Evolutionary conservation across 2,113 vertebrate species (phyloP), one percentile per base, ranked within the genome.

Genomic region (Carassius auratus): DNA sequence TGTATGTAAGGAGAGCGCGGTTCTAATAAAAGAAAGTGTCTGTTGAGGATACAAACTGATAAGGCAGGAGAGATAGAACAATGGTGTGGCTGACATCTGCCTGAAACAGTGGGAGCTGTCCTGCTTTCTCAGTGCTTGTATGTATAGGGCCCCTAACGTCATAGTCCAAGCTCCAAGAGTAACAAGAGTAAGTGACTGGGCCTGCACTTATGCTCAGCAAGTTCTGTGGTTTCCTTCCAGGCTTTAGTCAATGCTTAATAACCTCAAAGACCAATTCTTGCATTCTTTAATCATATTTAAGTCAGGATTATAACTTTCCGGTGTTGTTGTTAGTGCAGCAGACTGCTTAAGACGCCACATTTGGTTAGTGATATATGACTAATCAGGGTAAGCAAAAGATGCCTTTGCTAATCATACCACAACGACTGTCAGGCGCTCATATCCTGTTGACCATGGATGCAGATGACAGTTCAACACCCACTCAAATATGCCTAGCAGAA

Each of bases 401-500:
- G 66, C 85, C 68, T 88, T 68, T 80, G 17, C 69, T 30, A 82
- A 85, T 88, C 86, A 89, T 86, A 81, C 66, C 45, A 48, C 75
- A 17, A 73, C 69, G 48, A 59, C 61, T 62, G 83, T 89, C 88
- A 76, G 79, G 83, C 76, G 82, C 85, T 77, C 66, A 85, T 84
- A 91, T 94, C 92, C 93, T 92, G 84, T 91, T 85, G 81, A 81
- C 88, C 86, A 13, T 76, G 14, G 36, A 78, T 62, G 23, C 75
- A 55, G 71, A 87, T 73, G 42, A 26, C 59, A 76, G 33, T 38
- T 87, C 77, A 71, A 50, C 81, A 64, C 62, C 71, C 48, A 82
- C 26, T 52, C n/a, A 81, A 71, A 19, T 45, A 52, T 7, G 48
- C 6, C 42, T 38, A 55, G 76, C 73, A 45, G 19, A 30, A 75